Conservation (phyloP, 2,113 vertebrate species). For the Salminus brasiliensis region DNA sequence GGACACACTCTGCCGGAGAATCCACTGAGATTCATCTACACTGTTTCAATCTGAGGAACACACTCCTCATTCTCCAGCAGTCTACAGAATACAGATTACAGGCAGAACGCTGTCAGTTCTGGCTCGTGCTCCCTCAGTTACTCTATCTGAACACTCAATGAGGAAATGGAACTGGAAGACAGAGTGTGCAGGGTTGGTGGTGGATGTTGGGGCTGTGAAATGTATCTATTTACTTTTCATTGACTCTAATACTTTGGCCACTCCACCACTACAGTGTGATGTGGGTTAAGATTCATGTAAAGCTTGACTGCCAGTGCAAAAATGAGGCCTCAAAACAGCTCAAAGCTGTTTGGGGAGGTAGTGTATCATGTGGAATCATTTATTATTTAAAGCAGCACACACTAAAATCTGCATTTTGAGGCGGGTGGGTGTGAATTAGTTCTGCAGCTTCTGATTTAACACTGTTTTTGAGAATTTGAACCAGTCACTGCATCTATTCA, state of each 20-base stretch:
- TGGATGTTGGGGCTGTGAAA: not conserved
- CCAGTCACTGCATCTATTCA: not conserved
- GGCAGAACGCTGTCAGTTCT: not conserved
- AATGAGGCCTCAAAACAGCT: not conserved
- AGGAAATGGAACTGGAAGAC: not conserved
- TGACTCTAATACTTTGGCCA: not conserved
- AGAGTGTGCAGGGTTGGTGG: not conserved
- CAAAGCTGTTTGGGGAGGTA: not conserved
- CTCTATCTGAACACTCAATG: not conserved
- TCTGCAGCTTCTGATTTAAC: not conserved
- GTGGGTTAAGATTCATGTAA: not conserved
- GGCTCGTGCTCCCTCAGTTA: not conserved
- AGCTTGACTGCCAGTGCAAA: slow-evolving; percentile 23
- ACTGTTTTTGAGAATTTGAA: not conserved
- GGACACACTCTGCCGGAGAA: not conserved
- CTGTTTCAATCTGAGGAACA: slow-evolving; percentile 6
- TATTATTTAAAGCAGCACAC: slow-evolving; percentile 1
- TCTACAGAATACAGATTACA: not conserved
- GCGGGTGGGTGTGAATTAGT: not conserved
- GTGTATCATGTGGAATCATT: not conserved
- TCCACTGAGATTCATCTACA: not conserved
- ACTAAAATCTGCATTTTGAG: not conserved
- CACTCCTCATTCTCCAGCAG: not conserved
- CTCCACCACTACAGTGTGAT: not conserved
- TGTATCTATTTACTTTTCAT: not conserved